phyloP scores from a whole-genome alignment of 1,140 invertebrate species.

The Agrilus planipennis region DNA sequence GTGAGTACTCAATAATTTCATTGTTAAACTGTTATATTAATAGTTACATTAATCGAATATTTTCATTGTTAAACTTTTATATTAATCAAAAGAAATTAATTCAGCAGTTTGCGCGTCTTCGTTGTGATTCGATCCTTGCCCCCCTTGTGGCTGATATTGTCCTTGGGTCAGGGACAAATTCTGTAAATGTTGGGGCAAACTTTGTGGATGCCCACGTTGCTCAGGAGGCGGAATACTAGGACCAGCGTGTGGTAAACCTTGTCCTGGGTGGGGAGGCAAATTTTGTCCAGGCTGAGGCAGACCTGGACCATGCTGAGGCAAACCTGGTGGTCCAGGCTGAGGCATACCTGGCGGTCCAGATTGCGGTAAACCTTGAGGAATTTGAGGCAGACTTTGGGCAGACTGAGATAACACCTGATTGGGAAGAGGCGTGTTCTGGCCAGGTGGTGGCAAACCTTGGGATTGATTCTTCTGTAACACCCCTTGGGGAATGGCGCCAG shows the following conservation, averaged over 20 bases:
- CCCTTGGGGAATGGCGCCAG: conserved; percentile 13
- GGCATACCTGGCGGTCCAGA: conserved; percentile 13
- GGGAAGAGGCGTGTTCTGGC: conserved; percentile 2
- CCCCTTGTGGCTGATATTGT: conserved; percentile 17
- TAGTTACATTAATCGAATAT: no score
- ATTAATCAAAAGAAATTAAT: conserved; percentile 61
- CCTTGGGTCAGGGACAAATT: neutral
- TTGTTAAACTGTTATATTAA: no score
- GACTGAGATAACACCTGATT: no score
- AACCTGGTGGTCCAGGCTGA: neutral
- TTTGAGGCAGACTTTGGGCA: conserved; percentile 14
- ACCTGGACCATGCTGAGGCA: conserved; percentile 6
- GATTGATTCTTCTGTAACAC: conserved; percentile 12
- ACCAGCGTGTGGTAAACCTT: conserved; percentile 7
- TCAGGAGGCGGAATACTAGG: conserved; percentile 21
- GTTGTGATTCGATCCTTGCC: conserved; percentile 19
- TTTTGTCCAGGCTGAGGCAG: conserved; percentile 18
- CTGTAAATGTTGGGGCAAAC: neutral
- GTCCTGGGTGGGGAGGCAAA: conserved; percentile 19
- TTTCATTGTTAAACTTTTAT: no score
- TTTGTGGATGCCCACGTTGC: conserved; percentile 26
- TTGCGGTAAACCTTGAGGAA: conserved; percentile 22
- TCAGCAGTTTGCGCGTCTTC: conserved; percentile 45
- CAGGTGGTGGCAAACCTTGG: conserved; percentile 5
- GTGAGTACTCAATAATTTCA: no score